phyloP scores from a whole-genome alignment of 2,113 vertebrate genomes.

The Galbula dea region DNA sequence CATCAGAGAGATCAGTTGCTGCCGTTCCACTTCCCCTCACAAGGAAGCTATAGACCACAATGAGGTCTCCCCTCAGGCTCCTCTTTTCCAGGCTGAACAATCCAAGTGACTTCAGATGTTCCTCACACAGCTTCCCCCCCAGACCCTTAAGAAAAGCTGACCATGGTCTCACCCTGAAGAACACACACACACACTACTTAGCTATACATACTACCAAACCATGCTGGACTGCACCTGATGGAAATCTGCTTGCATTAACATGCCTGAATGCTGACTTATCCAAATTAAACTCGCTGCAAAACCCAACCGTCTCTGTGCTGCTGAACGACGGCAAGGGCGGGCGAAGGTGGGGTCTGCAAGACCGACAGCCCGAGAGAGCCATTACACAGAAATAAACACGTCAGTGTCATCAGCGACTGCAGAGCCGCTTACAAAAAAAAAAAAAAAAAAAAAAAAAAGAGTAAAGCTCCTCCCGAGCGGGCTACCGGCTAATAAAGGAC shows the following conservation, averaged over 20 bases:
- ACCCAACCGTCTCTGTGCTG: conserved; percentile 5
- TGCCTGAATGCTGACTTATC: conserved; percentile 25
- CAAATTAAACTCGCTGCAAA: conserved; percentile 18
- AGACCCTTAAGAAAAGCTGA: background rate
- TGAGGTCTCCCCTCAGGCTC: too few species aligned
- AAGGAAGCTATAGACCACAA: too few species aligned
- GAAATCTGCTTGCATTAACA: conserved; percentile 37
- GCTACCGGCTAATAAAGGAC: conserved; percentile 51
- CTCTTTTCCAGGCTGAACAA: too few species aligned
- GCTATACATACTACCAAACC: background rate
- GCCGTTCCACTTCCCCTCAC: too few species aligned
- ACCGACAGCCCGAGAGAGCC: conserved; percentile 32
- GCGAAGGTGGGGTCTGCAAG: background rate
- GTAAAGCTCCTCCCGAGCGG: background rate
- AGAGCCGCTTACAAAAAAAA: background rate
- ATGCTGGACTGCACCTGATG: conserved; percentile 6
- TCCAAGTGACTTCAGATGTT: too few species aligned
- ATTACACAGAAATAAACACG: conserved; percentile 51
- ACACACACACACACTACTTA: background rate
- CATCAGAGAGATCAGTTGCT: too few species aligned
- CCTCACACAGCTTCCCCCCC: too few species aligned
- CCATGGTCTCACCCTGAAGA: background rate
- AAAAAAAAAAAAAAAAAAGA: too few species aligned
- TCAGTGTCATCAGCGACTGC: conserved; percentile 49
- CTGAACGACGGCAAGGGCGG: background rate